Base-by-base conservation (phyloP, 2,113 vertebrate species). In the Pangasianodon hypophthalmus region DNA sequence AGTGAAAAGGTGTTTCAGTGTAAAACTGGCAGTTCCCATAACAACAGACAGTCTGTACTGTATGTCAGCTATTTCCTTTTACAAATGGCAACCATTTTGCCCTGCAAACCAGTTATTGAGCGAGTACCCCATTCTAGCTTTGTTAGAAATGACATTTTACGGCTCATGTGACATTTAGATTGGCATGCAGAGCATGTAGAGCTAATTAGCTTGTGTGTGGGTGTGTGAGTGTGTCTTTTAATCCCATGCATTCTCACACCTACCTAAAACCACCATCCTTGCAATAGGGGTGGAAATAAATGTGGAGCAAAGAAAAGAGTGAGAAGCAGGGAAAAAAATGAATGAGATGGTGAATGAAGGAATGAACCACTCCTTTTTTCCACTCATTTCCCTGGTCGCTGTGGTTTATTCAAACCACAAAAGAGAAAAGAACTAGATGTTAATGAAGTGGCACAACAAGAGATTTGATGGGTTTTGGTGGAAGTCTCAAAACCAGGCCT, bases 261-360 rank as follows among this genome's bases (percentile, higher is more conserved):
- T 90, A 89, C 92, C 93, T 94, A 93, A 94, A 95, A 94, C 94
- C 94, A 94, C 94, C 91, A 93, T 92, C 90, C 91, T 85, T 85
- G 90, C 85, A 87, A 88, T 89, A 93, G 88, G 90, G 92, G 89
- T 91, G 92, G 93, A 84, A 82, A 62, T 24, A 89, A 69, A 88
- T 52, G 54, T 13, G 89, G 85, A 92, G 91, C 91, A 93, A 87
- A 88, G 84, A 89, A 88, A 44, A 90, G 11, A 41, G n/a, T 71
- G 60, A 58, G 81, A 86, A 52, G 52, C 29, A 46, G 71, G 21
- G 69, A 18, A 88, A 93, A 92, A 94, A 67, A 90, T 95, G 93
- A 96, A 95, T 94, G 94, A 94, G 94, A 90, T 77, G 83, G 94
- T 91, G 93, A 93, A 94, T 95, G 94, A 94, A 95, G 93, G 93